Evolutionary conservation across 2,888 invertebrate species (phyloP).

Genomic region (Rotaria macrura): DNA sequence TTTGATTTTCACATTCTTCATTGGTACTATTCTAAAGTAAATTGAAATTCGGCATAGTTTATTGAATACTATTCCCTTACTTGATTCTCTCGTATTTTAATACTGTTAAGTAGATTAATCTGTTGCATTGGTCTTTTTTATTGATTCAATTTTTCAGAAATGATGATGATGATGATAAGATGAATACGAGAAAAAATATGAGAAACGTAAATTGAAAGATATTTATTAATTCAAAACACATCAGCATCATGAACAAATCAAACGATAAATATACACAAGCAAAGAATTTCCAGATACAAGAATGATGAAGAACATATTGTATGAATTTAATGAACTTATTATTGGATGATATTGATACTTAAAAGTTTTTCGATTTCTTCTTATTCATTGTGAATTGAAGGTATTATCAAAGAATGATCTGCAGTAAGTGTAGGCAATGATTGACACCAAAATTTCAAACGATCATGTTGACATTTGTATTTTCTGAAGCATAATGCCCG

Average conservation of each 20-base stretch:
- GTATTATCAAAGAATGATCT: background rate
- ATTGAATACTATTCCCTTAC: background rate
- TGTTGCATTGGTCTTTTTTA: background rate
- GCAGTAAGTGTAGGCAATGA: background rate
- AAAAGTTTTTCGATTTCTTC: background rate
- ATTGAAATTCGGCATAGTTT: too few species aligned
- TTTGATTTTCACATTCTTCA: background rate
- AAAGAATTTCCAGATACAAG: background rate
- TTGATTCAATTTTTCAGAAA: background rate
- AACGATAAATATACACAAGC: background rate
- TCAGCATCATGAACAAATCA: background rate
- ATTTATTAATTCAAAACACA: background rate
- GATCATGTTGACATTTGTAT: background rate
- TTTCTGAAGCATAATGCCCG: background rate
- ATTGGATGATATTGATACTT: background rate
- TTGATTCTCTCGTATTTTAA: background rate
- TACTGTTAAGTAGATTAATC: background rate
- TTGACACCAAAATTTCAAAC: background rate
- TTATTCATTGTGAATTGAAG: background rate
- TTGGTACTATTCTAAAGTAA: background rate
- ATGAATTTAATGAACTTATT: background rate
- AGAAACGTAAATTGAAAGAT: background rate
- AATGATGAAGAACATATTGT: background rate
- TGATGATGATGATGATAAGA: background rate
- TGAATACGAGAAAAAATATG: background rate